Evolutionary conservation across 1,140 invertebrate species (phyloP), one percentile per base, ranked within the genome.

Genomic region (Leptinotarsa lineolata): DNA sequence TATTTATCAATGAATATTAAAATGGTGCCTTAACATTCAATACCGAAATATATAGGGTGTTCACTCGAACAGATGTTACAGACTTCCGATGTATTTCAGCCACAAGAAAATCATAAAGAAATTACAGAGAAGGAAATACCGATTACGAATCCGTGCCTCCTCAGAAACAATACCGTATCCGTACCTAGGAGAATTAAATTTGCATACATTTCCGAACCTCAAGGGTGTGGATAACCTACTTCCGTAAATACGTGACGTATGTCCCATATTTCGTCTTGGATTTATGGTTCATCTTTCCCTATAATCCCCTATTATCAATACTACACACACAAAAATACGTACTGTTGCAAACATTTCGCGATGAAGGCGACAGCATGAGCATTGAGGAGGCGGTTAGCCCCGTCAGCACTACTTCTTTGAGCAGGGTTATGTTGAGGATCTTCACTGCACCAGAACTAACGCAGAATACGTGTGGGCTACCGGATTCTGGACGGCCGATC

Each of bases 351-450:
- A 63, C 72, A 76, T 78, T 58, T 45, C 54, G 45, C 68, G 72
- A 58, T 60, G 74, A 64, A 74, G 72, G 54, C 74, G 77, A 76
- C 72, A 76, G 72, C 77, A 78, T 78, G 77, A 72, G 74, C 77
- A 76, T 75, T 68, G 72, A 70, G 72, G 74, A 78, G 77, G 77
- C 77, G 54, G 63, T 67, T 72, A 48, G 77, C 77, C 74, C 63
- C 67, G 64, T 68, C 70, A 18, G 66, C 72, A 48, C 72, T 59
- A 61, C 72, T 73, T 64, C 20, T 58, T 44, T 59, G 46, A 68
- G 61, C 46, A 63, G 65, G 21, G 65, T 72, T 74, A 73, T 74
- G 66, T 72, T 75, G 67, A 70, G 69, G 70, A 64, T 73, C 48
- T 75, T 66, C 48, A n/a, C 61, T 46, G 70, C 46, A 46, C 15